Evolutionary conservation across 2,888 invertebrate genomes (phyloP).

Genomic region (Megaustenia siamemsis): DNA sequence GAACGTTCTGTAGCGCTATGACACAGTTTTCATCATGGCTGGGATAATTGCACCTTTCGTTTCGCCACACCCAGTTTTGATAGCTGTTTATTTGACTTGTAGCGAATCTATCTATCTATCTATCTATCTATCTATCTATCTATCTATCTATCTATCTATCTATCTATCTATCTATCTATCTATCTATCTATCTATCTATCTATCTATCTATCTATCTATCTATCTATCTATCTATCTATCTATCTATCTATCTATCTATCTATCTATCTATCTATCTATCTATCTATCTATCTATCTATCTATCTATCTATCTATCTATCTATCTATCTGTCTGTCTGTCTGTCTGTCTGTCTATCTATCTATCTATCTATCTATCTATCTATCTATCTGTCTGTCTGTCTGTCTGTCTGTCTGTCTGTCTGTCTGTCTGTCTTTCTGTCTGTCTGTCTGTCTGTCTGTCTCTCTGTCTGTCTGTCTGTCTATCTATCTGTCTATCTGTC

Average conservation of each 20-base stretch:
- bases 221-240: background rate
- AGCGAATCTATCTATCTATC: background rate
- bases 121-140: background rate
- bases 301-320: background rate
- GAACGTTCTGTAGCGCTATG: no score
- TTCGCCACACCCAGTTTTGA: no score
- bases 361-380: background rate
- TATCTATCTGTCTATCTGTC: background rate
- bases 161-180: background rate
- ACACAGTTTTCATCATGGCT: no score
- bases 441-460: background rate
- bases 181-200: background rate
- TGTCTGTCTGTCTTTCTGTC: background rate
- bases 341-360: background rate
- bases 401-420: background rate
- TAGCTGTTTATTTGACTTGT: no score
- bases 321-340: background rate
- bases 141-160: slow-evolving; percentile 22
- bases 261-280: background rate
- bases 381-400: background rate
- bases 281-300: background rate
- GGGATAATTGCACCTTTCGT: no score
- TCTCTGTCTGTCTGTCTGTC: background rate
- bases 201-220: background rate
- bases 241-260: background rate